Percentiles rank a stretch among this genome's conserved stretches.
These are phyloP conservation scores for Typhlomys cinereus DNA, from an alignment of 2,113 vertebrate species.

Conservation along the genomic window DNA sequence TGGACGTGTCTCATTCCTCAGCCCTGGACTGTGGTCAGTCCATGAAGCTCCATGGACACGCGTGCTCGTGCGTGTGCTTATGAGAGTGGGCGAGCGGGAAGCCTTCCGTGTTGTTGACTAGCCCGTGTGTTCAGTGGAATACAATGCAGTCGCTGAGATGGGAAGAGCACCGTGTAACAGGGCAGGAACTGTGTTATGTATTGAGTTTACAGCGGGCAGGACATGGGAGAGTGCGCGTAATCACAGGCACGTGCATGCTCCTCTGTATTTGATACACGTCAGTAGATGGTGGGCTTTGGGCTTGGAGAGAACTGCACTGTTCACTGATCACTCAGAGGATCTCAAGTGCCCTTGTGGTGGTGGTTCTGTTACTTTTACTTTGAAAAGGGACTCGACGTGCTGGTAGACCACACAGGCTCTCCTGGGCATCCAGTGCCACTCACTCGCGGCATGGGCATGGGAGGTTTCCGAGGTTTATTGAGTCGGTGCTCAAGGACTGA, in stretches of 20 bases:
- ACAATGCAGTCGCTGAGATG: not conserved
- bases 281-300: too few relatives aligned
- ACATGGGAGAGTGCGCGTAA: rapidly evolving
- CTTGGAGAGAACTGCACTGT: not conserved
- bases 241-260: rapidly evolving
- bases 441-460: rapidly evolving
- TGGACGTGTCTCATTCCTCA: not conserved
- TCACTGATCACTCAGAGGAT: not conserved
- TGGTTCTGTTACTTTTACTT: not conserved
- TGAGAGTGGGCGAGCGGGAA: not conserved
- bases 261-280: rapidly evolving
- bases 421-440: rapidly evolving
- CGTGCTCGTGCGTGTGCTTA: too few relatives aligned
- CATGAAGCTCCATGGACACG: not conserved
- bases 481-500: not conserved
- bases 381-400: not conserved
- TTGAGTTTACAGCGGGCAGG: not conserved
- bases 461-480: not conserved
- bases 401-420: not conserved
- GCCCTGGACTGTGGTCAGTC: not conserved
- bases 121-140: not conserved
- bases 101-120: not conserved
- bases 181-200: not conserved
- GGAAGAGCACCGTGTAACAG: rapidly evolving
- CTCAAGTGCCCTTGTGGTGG: not conserved